Evolutionary conservation across 2,888 invertebrate species (phyloP).

Genomic region (Macrophya annulata): DNA sequence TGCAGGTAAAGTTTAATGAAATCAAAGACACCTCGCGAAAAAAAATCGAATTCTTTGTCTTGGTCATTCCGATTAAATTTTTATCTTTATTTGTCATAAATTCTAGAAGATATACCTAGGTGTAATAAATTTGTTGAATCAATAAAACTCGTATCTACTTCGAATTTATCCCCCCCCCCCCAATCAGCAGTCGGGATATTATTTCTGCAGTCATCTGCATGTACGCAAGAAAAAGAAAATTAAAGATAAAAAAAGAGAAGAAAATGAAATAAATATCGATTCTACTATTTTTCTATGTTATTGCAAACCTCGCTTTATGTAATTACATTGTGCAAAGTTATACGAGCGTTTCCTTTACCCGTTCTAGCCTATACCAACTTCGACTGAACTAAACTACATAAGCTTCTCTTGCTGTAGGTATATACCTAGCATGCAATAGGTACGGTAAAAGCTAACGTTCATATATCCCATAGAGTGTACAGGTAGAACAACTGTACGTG

Average conservation of each 20-base stretch:
- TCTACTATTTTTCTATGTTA: constrained; percentile 6
- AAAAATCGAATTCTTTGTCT: background rate
- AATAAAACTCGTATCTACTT: too few species aligned
- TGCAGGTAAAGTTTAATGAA: constrained; percentile 25
- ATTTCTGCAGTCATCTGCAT: background rate
- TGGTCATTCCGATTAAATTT: background rate
- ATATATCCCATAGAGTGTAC: constrained; percentile 21
- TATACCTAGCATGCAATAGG: background rate
- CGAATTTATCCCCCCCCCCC: too few species aligned
- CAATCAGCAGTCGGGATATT: too few species aligned
- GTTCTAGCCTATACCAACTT: constrained; percentile 1
- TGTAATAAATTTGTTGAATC: too few species aligned
- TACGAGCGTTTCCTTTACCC: constrained; percentile 36
- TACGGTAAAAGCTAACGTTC: constrained; percentile 24
- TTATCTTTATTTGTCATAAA: background rate
- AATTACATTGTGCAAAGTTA: constrained; percentile 42
- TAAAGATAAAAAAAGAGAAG: background rate
- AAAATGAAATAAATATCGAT: background rate
- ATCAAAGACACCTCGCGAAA: constrained; percentile 6
- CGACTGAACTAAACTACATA: constrained; percentile 11
- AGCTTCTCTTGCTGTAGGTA: background rate
- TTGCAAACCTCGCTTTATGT: constrained; percentile 18
- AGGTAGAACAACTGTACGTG: background rate
- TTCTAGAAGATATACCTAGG: background rate
- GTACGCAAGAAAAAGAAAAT: background rate